These are phyloP conservation scores for Phataginus tricuspis DNA, from an alignment of 2,797 vertebrate species.

Conservation along the genomic window DNA sequence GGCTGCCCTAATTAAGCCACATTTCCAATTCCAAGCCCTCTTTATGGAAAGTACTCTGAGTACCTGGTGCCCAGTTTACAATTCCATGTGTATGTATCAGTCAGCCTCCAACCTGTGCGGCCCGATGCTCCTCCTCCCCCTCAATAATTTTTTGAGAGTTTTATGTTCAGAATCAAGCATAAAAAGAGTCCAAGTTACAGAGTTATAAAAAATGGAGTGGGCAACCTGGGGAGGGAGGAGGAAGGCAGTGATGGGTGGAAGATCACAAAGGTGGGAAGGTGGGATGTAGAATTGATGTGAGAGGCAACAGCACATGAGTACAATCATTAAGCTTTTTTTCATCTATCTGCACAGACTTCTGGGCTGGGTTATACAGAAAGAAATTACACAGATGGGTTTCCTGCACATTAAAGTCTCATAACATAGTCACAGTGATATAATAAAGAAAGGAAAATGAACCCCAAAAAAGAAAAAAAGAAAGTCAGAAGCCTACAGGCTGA, in stretches of 20 bases:
- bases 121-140: not conserved
- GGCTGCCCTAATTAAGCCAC: not conserved
- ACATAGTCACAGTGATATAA: not conserved
- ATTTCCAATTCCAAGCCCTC: not conserved
- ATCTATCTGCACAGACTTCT: not conserved
- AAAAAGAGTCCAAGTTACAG: slow-evolving; percentile 51
- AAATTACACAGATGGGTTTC: slow-evolving; percentile 20
- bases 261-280: not conserved
- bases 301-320: not conserved
- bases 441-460: slow-evolving; percentile 38
- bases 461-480: not conserved
- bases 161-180: slow-evolving; percentile 63
- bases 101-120: slow-evolving; percentile 29
- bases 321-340: not conserved
- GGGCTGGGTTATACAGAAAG: not conserved
- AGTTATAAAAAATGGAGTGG: slow-evolving; percentile 47
- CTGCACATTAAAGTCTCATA: slow-evolving; percentile 36
- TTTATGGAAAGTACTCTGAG: not conserved
- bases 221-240: not conserved
- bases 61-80: not conserved
- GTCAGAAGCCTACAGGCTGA: not conserved
- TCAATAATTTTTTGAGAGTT: slow-evolving; percentile 53
- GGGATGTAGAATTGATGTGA: slow-evolving; percentile 3
- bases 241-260: not conserved
- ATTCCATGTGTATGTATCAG: slow-evolving; percentile 8